Base-by-base conservation (phyloP, 1,140 invertebrate genomes). In the Papilio helenus region DNA sequence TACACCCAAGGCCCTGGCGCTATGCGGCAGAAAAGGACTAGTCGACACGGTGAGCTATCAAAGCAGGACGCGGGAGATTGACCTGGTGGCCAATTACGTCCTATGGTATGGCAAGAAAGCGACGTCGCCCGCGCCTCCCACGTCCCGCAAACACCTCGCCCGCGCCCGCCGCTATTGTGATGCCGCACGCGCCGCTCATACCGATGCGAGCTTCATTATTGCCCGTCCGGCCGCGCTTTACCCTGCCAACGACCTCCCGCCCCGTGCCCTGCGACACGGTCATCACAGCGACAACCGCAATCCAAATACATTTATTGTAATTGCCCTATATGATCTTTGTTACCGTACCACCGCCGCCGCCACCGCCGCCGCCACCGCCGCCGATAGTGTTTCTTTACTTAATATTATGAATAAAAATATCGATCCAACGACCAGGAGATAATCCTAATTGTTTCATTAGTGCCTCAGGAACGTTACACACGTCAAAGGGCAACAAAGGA, bases 241-340 rank as follows among this genome's bases (percentile, higher is more conserved):
- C 20, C 9, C 58, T 14, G 58, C 58, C 81, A 34, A 18, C 74
- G 23, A 29, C 20, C 79, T n/a, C 88, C 82, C 71, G 84, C 5
- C 88, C 82, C 73, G 83, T 81, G 72, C 84, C 82, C 79, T 29
- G 82, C 81, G 49, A 72, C 79, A 83, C 89, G 8, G 55, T 20
- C n/a, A 8, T 20, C n/a, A 20, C 55, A 20, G 20, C 23, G 58
- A 26, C 58, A 26, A 14, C 20, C 20, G 3, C 20, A 3, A 26
- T 8, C n/a, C 58, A 61, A 61, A 61, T 61, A 26, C 0, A 61
- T 49, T 49, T 34, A 34, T 34, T 34, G 34, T 34, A 3, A 34
- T 34, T 34, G 34, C 34, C 34, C 2, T 34, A 34, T 34, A 34
- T 34, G 34, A 4, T 4, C 0, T 34, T 34, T 34, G 2, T 0